Evolutionary conservation across 2,113 vertebrate genomes (phyloP), one percentile per base, ranked within the genome.

Genomic region (Microtus richardsoni): DNA sequence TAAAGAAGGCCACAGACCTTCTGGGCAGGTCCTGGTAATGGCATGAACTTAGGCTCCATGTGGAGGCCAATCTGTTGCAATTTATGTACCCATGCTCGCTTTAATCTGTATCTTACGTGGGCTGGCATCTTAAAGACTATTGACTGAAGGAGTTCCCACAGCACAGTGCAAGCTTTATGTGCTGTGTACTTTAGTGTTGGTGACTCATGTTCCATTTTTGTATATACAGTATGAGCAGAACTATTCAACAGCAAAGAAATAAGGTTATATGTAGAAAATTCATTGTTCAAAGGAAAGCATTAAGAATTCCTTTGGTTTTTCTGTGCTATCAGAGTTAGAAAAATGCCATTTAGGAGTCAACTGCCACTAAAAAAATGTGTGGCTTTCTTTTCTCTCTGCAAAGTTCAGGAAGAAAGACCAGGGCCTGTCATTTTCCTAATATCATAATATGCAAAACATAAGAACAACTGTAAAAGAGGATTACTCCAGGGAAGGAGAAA

Each of bases 401-500:
- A 64, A 88, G 28, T 75, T 95, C 66, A 95, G 39, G 49, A 92
- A 79, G 28, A 91, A 88, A 86, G 21, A 12, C 21, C 14, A 80
- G 33, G 78, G 19, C 7, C 62, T 84, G 54, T 54, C 41, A 66
- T 75, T 89, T 85, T 88, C 75, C n/a, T 80, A 94, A 75, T 86
- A 74, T 58, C 85, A 78, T 78, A 91, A 49, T 49, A 74, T 75
- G 36, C 58, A 86, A 95, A 95, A 94, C 52, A 85, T 41, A 80
- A 94, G 78, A 94, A 80, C 21, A 77, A 22, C 11, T 88, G 7
- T 91, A 85, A 95, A 84, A 68, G 16, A 28, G 19, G 10, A 86
- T 93, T 96, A 78, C 47, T 64, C 0, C 21, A 82, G 86, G 54
- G 54, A 95, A 62, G 54, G 9, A 82, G 93, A 89, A 96, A 90